A percentile compares a stretch with the other conserved stretches of the same genome.
These are phyloP conservation scores for Mastacembelus armatus DNA, from an alignment of 2,797 vertebrate genomes.

Conservation along the genomic window DNA sequence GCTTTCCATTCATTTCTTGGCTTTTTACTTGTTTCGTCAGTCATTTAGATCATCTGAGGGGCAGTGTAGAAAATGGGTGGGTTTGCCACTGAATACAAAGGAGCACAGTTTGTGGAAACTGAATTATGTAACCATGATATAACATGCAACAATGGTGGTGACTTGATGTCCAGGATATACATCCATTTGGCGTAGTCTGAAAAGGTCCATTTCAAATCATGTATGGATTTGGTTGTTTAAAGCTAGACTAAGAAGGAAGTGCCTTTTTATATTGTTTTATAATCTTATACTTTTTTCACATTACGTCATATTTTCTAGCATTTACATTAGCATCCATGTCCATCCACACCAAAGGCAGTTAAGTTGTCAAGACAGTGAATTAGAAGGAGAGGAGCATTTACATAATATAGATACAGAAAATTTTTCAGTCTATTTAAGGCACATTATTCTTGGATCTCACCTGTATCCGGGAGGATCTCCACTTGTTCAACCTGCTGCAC, in stretches of 20 bases:
- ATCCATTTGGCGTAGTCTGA: constrained; percentile 5
- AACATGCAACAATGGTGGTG: constrained; percentile 1
- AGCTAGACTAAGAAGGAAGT: constrained; percentile 7
- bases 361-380: neutral
- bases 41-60: constrained; percentile 31
- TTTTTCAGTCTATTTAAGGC: neutral
- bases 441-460: constrained; percentile 58
- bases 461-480: constrained; percentile 64
- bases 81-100: constrained; percentile 52
- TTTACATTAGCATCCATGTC: constrained; percentile 3
- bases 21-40: constrained; percentile 39
- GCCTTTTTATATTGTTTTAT: constrained; percentile 7
- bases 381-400: neutral
- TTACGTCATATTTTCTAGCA: neutral
- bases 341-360: constrained; percentile 9
- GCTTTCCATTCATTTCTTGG: constrained; percentile 58
- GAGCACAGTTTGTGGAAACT: constrained; percentile 34
- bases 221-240: constrained; percentile 23
- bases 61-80: constrained; percentile 13
- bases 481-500: constrained; percentile 59
- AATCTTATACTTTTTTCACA: too few species aligned
- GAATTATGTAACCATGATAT: constrained; percentile 35
- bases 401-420: neutral
- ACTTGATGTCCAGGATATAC: constrained; percentile 8
- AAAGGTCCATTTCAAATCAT: constrained; percentile 10